These are phyloP conservation scores for Mugil cephalus DNA, from an alignment of 2,113 vertebrate species.

Conservation along the genomic window DNA sequence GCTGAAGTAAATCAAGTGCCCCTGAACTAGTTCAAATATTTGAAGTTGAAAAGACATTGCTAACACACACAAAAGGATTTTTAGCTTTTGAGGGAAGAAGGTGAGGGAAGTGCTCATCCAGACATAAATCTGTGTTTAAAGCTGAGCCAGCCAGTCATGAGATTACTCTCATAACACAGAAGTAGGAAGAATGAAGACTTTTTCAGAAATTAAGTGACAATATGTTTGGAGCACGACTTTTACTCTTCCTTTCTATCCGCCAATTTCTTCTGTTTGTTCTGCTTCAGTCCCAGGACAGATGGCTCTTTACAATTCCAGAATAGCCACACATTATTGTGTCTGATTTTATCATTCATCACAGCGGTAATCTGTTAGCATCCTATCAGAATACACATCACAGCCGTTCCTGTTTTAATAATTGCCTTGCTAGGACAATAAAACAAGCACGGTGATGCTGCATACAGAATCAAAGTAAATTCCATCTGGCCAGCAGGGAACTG, in stretches of 20 bases:
- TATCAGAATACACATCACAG: slow-evolving; percentile 69
- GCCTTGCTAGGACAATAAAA: slow-evolving; percentile 63
- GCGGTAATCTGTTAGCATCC: slow-evolving; percentile 60
- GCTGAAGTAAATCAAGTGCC: slow-evolving; percentile 66
- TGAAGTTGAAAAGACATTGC: slow-evolving; percentile 62
- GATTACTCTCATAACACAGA: neutral
- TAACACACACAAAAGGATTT: slow-evolving; percentile 48
- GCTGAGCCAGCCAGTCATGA: slow-evolving; percentile 5
- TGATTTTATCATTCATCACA: slow-evolving; percentile 66
- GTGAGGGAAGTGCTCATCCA: neutral
- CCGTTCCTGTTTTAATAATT: slow-evolving; percentile 63
- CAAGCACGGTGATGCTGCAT: slow-evolving; percentile 59
- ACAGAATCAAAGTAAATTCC: slow-evolving; percentile 72
- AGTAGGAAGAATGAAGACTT: neutral
- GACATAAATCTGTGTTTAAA: slow-evolving; percentile 26
- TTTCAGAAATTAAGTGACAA: neutral
- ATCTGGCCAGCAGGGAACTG: slow-evolving; percentile 58
- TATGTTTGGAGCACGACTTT: neutral
- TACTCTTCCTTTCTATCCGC: neutral
- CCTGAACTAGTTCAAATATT: slow-evolving; percentile 65
- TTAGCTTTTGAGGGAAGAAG: slow-evolving; percentile 23
- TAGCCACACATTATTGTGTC: slow-evolving; percentile 32
- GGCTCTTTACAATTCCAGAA: slow-evolving; percentile 27
- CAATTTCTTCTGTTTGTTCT: slow-evolving; percentile 11
- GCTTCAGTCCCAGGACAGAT: neutral